These are phyloP conservation scores for Acrossocheilus wenchowensis DNA, from an alignment of 2,797 vertebrate genomes.

Conservation along the genomic window DNA sequence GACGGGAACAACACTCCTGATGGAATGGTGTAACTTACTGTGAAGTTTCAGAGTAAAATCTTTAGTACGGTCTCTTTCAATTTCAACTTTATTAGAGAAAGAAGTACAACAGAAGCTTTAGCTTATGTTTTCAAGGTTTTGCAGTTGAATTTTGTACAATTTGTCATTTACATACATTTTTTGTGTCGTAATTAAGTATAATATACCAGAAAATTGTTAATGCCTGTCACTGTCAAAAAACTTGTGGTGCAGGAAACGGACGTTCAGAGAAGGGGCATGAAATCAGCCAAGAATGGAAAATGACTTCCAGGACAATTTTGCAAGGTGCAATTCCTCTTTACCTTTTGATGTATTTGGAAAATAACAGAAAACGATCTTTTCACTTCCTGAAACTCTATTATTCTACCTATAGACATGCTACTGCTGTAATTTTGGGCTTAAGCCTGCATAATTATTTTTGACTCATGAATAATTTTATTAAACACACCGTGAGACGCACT, in stretches of 20 bases:
- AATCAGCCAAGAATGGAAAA: background rate
- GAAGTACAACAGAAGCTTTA: background rate
- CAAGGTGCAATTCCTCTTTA: background rate
- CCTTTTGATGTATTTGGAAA: background rate
- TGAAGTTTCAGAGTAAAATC: background rate
- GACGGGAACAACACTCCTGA: background rate
- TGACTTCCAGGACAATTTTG: background rate
- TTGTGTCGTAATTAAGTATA: background rate
- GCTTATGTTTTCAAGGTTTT: background rate
- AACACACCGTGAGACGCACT: background rate
- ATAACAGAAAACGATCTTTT: background rate
- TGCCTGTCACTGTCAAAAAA: background rate
- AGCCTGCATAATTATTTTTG: background rate
- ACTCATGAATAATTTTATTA: background rate
- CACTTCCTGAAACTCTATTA: conserved; percentile 17
- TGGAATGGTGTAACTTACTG: background rate
- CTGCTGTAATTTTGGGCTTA: background rate
- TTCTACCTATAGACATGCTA: conserved; percentile 6
- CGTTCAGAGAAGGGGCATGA: background rate
- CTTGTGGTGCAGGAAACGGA: background rate
- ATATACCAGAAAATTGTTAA: background rate
- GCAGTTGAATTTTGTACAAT: background rate
- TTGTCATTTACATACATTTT: background rate
- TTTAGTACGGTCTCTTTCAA: background rate
- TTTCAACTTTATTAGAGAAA: background rate